Percentiles rank a stretch among this genome's conserved stretches.
Evolutionary conservation across 1,140 invertebrate genomes (phyloP).

Genomic region (Drosophila arawakana): DNA sequence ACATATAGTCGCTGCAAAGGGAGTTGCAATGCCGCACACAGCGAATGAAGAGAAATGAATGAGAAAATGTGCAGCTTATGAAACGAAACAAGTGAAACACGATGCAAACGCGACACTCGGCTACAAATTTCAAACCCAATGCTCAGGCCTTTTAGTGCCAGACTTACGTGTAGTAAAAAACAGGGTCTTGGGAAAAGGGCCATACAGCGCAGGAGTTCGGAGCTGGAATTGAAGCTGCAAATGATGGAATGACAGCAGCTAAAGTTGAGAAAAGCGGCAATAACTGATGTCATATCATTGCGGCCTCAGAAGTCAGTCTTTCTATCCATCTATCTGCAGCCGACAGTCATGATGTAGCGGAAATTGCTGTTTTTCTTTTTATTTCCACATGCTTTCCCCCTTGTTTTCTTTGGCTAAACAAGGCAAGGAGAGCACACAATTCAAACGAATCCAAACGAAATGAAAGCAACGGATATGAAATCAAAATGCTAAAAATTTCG

Average conservation of each 20-base stretch:
- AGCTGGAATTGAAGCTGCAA: background rate
- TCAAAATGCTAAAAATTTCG: constrained; percentile 61
- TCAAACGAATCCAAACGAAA: constrained; percentile 18
- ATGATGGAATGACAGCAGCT: constrained; percentile 3
- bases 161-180: constrained; percentile 29
- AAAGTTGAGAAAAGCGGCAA: background rate
- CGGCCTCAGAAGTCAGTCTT: constrained; percentile 25
- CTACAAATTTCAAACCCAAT: constrained; percentile 13
- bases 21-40: constrained; percentile 20
- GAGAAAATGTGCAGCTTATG: constrained; percentile 75
- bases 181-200: constrained; percentile 31
- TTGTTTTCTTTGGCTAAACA: constrained; percentile 24
- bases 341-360: constrained; percentile 55
- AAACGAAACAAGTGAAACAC: constrained; percentile 66
- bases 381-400: constrained; percentile 23
- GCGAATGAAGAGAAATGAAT: constrained; percentile 62
- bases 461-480: constrained; percentile 64
- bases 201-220: background rate
- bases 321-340: constrained; percentile 7
- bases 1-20: constrained; percentile 2
- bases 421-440: background rate
- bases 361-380: constrained; percentile 72
- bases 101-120: constrained; percentile 41
- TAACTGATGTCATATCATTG: constrained; percentile 38
- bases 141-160: constrained; percentile 30